Percentiles rank a stretch among this genome's conserved stretches.
Conservation (phyloP, 2,888 invertebrate genomes). For the Mesoligia furuncula region DNA sequence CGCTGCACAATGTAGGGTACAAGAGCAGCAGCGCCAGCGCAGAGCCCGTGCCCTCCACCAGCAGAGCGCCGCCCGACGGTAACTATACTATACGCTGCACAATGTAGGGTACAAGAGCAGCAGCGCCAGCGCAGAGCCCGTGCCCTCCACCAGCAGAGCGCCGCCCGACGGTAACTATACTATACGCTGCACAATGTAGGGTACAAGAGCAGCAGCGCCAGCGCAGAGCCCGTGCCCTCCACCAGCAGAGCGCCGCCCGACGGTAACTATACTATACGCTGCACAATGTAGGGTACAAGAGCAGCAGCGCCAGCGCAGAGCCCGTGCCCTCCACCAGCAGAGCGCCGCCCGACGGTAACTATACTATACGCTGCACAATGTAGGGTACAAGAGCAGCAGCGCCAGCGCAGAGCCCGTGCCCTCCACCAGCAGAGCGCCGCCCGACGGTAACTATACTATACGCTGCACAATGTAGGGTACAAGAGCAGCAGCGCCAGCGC, state of each 20-base stretch:
- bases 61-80: conserved; percentile 43
- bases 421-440: conserved; percentile 63
- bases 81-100: not conserved
- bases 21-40: conserved; percentile 75
- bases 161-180: not conserved
- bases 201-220: conserved; percentile 73
- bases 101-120: conserved; percentile 67
- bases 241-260: conserved; percentile 59
- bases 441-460: not conserved
- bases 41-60: conserved; percentile 70
- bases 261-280: not conserved
- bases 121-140: conserved; percentile 72
- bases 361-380: not conserved
- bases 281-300: conserved; percentile 58
- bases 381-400: conserved; percentile 69
- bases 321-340: conserved; percentile 69
- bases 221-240: conserved; percentile 70
- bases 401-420: conserved; percentile 72
- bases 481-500: conserved; percentile 75
- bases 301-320: conserved; percentile 73
- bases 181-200: too few relatives aligned
- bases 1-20: not conserved
- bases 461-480: not conserved
- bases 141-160: conserved; percentile 65
- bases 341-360: conserved; percentile 15